Evolutionary conservation across 2,797 vertebrate species (phyloP).

Genomic region (Pterois miles): DNA sequence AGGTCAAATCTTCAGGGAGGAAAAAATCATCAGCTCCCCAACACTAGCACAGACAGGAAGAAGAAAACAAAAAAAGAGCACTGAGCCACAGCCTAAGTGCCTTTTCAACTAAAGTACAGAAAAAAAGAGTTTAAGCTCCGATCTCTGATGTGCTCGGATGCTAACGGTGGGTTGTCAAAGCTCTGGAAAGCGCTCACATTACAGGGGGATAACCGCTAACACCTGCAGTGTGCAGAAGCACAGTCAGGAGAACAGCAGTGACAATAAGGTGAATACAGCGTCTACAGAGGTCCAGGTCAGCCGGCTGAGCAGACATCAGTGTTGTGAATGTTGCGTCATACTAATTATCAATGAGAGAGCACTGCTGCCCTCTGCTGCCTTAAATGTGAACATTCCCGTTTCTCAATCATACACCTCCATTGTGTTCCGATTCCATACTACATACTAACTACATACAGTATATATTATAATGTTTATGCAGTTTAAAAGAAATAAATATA

Average conservation of each 20-base stretch:
- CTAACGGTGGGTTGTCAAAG: constrained; percentile 43
- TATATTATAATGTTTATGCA: neutral
- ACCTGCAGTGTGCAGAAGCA: neutral
- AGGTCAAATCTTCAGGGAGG: constrained; percentile 47
- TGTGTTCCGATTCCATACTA: neutral
- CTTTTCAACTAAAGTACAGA: constrained; percentile 52
- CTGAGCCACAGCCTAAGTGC: constrained; percentile 63
- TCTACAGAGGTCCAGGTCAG: neutral
- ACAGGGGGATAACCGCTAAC: constrained; percentile 1
- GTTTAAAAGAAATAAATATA: too few relatives aligned
- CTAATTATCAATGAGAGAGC: neutral
- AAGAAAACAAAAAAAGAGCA: constrained; percentile 23
- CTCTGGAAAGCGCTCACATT: constrained; percentile 38
- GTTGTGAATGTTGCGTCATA: neutral
- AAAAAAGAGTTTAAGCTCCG: constrained; percentile 2
- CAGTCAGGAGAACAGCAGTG: neutral
- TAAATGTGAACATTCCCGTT: neutral
- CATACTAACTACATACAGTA: neutral
- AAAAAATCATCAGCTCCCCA: constrained; percentile 9
- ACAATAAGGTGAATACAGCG: neutral
- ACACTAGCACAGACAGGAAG: constrained; percentile 51
- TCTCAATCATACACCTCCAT: neutral
- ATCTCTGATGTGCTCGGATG: constrained; percentile 29
- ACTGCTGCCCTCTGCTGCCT: constrained; percentile 71
- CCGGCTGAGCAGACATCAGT: neutral